A percentile compares a stretch with the other conserved stretches of the same genome.
These are phyloP conservation scores for Batillaria attramentaria DNA, from an alignment of 1,140 invertebrate species.

Conservation along the genomic window DNA sequence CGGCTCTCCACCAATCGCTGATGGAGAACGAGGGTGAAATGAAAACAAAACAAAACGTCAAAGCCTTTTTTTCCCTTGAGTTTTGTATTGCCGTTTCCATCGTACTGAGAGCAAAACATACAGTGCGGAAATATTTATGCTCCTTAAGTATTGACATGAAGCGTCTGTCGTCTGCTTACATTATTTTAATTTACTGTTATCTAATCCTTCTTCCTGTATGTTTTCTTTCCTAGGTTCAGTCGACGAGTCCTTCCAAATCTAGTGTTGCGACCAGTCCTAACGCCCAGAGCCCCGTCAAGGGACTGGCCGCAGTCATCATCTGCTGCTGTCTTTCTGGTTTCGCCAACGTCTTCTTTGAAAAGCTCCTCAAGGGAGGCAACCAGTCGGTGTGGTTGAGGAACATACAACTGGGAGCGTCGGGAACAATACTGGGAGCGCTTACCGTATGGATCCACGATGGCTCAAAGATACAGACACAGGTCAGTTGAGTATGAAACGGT, in stretches of 20 bases:
- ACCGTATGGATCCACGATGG: slow-evolving; percentile 74
- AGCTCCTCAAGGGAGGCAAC: slow-evolving; percentile 91
- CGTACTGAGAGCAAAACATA: too few species aligned
- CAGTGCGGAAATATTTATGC: too few species aligned
- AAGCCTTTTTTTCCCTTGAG: too few species aligned
- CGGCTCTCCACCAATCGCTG: too few species aligned
- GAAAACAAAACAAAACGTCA: too few species aligned
- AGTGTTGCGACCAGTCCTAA: slow-evolving; percentile 17
- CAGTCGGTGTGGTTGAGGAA: slow-evolving; percentile 89
- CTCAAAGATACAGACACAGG: slow-evolving; percentile 62
- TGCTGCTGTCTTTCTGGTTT: slow-evolving; percentile 97
- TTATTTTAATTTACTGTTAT: background rate
- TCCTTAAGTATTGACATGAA: too few species aligned
- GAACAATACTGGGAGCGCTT: slow-evolving; percentile 73
- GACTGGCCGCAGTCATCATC: slow-evolving; percentile 88
- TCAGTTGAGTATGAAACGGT: background rate
- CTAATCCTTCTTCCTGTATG: background rate
- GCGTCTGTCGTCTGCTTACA: too few species aligned
- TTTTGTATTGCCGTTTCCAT: too few species aligned
- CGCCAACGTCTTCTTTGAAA: slow-evolving; percentile 99
- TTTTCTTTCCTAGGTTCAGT: slow-evolving; percentile 25
- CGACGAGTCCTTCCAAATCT: background rate
- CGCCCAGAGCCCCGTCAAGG: slow-evolving; percentile 79
- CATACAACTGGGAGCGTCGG: slow-evolving; percentile 76
- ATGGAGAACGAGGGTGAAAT: too few species aligned